Conservation (phyloP, 2,113 vertebrate genomes). For the Leptobrachium ailaonicum region DNA sequence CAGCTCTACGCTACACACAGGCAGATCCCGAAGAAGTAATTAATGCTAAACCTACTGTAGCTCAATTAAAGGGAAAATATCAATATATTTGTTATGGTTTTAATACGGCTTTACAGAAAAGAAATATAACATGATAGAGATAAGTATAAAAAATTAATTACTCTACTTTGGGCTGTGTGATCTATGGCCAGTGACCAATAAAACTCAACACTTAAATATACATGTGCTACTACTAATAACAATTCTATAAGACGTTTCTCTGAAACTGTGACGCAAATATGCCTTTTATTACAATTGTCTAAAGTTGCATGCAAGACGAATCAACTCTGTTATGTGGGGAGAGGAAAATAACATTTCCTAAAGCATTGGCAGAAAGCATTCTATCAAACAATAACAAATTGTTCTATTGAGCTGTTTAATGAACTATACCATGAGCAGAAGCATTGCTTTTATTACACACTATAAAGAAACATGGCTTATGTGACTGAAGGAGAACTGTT, state of each 20-base stretch:
- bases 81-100: too few species aligned
- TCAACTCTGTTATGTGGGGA: slow-evolving; percentile 24
- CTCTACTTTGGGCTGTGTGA: too few species aligned
- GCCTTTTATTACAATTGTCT: slow-evolving; percentile 19
- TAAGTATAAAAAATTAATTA: too few species aligned
- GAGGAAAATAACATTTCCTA: slow-evolving; percentile 36
- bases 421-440: slow-evolving; percentile 42
- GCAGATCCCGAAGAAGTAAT: too few species aligned
- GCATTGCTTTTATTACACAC: slow-evolving; percentile 20
- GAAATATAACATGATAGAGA: too few species aligned
- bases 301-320: slow-evolving; percentile 27
- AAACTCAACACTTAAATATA: background rate
- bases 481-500: slow-evolving; percentile 36
- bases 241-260: slow-evolving; percentile 3
- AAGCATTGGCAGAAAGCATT: slow-evolving; percentile 28
- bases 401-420: slow-evolving; percentile 28
- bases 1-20: too few species aligned
- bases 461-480: slow-evolving; percentile 21
- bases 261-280: slow-evolving; percentile 12
- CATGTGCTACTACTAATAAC: background rate
- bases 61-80: too few species aligned
- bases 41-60: too few species aligned
- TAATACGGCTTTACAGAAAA: too few species aligned
- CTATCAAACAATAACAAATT: slow-evolving; percentile 41
- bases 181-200: too few species aligned